phyloP scores from a whole-genome alignment of 2,888 invertebrate genomes.

The Tinea pellionella region DNA sequence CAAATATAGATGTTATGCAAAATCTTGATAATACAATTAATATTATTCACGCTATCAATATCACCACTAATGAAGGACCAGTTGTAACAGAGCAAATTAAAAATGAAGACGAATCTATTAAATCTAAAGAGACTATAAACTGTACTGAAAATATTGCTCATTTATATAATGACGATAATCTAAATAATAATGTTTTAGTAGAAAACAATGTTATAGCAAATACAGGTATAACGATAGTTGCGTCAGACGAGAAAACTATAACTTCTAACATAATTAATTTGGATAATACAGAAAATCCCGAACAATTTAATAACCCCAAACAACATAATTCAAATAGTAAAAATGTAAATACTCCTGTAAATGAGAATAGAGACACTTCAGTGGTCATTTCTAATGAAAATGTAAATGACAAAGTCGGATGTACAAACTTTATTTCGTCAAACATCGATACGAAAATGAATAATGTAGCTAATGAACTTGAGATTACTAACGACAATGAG shows the following conservation, averaged over 20 bases:
- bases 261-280: too few species aligned
- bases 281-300: too few species aligned
- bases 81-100: conserved; percentile 8
- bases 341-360: too few species aligned
- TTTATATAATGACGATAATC: neutral
- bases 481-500: too few species aligned
- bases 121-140: conserved; percentile 11
- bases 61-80: neutral
- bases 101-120: conserved; percentile 8
- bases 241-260: too few species aligned
- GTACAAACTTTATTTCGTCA: neutral
- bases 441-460: conserved; percentile 20
- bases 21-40: neutral
- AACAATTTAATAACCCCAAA: too few species aligned
- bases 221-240: neutral
- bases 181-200: neutral
- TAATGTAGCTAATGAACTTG: too few species aligned
- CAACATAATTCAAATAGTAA: too few species aligned
- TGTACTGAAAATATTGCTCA: neutral
- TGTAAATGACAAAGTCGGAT: too few species aligned
- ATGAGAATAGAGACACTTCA: too few species aligned
- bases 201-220: neutral
- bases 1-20: neutral
- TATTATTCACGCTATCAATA: neutral
- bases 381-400: too few species aligned